These are phyloP conservation scores for Andrena bicolor DNA, from an alignment of 2,888 invertebrate genomes.

Conservation along the genomic window DNA sequence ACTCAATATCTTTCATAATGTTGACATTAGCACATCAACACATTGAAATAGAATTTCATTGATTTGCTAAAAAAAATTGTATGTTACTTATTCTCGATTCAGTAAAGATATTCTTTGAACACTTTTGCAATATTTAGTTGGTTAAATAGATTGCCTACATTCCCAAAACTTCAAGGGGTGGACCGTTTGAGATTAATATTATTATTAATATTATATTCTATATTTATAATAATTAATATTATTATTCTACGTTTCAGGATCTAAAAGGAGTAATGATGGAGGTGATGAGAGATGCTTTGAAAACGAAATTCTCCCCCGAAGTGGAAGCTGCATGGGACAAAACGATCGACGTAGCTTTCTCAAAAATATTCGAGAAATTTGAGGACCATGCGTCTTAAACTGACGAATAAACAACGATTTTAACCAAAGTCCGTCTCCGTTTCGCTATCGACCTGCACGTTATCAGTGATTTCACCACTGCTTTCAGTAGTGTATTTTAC, in stretches of 20 bases:
- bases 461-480: constrained; percentile 25
- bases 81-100: no score
- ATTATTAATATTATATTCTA: constrained; percentile 67
- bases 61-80: no score
- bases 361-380: constrained; percentile 76
- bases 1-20: not conserved
- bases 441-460: constrained; percentile 11
- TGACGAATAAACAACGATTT: not conserved
- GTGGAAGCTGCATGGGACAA: constrained; percentile 84
- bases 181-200: not conserved
- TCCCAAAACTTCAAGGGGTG: not conserved
- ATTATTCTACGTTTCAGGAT: constrained; percentile 81
- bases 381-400: not conserved
- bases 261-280: constrained; percentile 83
- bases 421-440: constrained; percentile 22
- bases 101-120: no score
- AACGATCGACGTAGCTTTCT: constrained; percentile 81
- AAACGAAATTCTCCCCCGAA: constrained; percentile 82
- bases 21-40: no score
- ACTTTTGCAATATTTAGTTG: no score
- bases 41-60: no score
- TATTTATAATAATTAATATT: not conserved
- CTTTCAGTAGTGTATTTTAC: constrained; percentile 1
- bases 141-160: no score
- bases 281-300: constrained; percentile 83